Conservation (phyloP, 1,140 invertebrate species). For the Arctopsyche grandis region DNA sequence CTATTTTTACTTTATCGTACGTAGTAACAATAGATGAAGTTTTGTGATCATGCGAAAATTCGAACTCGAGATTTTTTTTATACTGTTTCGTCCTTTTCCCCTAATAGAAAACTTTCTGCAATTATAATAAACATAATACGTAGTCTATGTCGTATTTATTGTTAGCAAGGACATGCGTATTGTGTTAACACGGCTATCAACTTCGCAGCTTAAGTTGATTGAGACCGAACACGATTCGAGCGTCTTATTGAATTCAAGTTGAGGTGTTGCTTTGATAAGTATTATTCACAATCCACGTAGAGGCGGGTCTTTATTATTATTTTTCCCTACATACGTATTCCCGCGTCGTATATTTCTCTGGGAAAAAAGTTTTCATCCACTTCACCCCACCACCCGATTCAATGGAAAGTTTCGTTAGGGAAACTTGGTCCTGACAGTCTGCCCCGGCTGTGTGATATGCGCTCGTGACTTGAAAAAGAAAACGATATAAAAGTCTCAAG, state of each 20-base stretch:
- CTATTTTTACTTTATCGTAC: no score
- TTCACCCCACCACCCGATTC: conserved; percentile 4
- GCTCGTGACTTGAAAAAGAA: conserved; percentile 43
- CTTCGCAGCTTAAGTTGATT: no score
- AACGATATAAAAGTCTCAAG: conserved; percentile 38
- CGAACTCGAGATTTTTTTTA: no score
- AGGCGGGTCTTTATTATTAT: neutral
- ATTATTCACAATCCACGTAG: neutral
- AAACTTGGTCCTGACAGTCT: conserved; percentile 42
- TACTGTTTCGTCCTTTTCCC: neutral
- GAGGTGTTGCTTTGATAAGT: neutral
- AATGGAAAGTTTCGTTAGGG: conserved; percentile 38
- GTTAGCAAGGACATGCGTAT: no score
- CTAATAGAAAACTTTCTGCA: neutral
- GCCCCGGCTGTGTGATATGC: conserved; percentile 41
- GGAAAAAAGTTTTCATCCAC: conserved; percentile 24
- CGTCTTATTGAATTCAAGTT: no score
- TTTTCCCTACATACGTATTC: conserved; percentile 6
- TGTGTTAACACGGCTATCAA: no score
- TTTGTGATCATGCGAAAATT: no score
- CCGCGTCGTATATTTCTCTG: conserved; percentile 22
- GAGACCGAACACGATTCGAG: no score
- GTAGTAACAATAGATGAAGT: no score
- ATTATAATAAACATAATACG: no score
- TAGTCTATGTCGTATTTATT: no score